Evolutionary conservation across 1,140 invertebrate genomes (phyloP), one percentile per base, ranked within the genome.

Genomic region (Macrocentrus cingulum): DNA sequence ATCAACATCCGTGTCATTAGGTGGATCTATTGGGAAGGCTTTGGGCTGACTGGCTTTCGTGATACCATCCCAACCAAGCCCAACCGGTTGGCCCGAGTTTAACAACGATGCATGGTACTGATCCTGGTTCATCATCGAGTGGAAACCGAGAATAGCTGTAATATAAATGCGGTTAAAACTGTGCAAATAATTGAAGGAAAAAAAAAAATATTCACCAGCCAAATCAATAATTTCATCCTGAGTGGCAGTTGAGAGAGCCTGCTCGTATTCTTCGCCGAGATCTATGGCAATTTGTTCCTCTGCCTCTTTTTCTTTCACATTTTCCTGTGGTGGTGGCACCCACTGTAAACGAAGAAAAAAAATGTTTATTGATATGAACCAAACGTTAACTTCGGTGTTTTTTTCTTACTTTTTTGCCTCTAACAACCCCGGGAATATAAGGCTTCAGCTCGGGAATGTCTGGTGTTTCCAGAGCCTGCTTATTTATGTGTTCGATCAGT

Each of bases 51-150:
- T 90, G 56, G 94, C 91, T 83, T 96, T 97, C 7, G 95, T 98
- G 64, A 96, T 89, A 65, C 94, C 95, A 73, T 93, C 91, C 91
- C 91, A 94, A 56, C 91, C 91, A 56, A 94, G 80, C 44, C 90
- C 90, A 59, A 92, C 84, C 0, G 90, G 90, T 75, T 94, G 91
- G 15, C 91, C 91, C 80, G 94, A 95, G 81, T 95, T 95, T 55
- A 94, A 76, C 46, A 96, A 78, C 36, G 96, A 97, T 49, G 96
- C 95, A 80, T 99, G 95, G 80, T 98, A 99, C 80, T 99, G 97
- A 76, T 98, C 95, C 84, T 99, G 97, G 81, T 98, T 99, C 88
- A 99, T 92, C 92, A 99, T 98, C 48, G 96, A 98, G 81, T 99
- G 97, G 83, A 99, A 97, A 68, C 97, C 97, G 61, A 99, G 84